phyloP scores from a whole-genome alignment of 2,113 vertebrate genomes.

The Terrapene triunguis region DNA sequence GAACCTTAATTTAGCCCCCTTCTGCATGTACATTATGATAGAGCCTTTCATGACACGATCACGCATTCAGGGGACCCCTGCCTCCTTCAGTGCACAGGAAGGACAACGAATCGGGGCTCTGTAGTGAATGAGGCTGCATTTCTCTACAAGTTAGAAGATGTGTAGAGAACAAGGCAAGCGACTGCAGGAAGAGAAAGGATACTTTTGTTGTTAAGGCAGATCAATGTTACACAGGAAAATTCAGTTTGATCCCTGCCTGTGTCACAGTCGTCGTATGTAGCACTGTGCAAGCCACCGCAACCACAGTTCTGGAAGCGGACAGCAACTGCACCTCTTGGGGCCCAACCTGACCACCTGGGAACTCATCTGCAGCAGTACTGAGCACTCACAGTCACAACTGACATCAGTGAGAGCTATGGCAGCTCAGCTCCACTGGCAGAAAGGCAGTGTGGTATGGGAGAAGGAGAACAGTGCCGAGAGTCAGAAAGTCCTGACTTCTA shows the following conservation, averaged over 20 bases:
- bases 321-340: not conserved
- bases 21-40: not conserved
- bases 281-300: not conserved
- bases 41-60: not conserved
- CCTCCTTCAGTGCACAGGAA: not conserved
- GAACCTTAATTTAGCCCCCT: not conserved
- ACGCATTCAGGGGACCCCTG: not conserved
- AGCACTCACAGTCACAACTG: not conserved
- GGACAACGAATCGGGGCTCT: not conserved
- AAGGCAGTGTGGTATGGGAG: not conserved
- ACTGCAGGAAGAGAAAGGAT: rapidly evolving
- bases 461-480: not conserved
- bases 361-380: not conserved
- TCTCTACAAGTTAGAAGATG: not conserved
- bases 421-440: rapidly evolving
- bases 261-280: not conserved
- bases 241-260: not conserved
- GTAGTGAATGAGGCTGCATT: not conserved
- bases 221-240: not conserved
- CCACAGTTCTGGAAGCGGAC: not conserved
- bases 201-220: not conserved
- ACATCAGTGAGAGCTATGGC: not conserved
- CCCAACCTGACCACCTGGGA: not conserved
- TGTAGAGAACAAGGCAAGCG: not conserved
- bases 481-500: not conserved